Conservation (phyloP, 2,797 vertebrate species). For the Amphiprion clarkii region DNA sequence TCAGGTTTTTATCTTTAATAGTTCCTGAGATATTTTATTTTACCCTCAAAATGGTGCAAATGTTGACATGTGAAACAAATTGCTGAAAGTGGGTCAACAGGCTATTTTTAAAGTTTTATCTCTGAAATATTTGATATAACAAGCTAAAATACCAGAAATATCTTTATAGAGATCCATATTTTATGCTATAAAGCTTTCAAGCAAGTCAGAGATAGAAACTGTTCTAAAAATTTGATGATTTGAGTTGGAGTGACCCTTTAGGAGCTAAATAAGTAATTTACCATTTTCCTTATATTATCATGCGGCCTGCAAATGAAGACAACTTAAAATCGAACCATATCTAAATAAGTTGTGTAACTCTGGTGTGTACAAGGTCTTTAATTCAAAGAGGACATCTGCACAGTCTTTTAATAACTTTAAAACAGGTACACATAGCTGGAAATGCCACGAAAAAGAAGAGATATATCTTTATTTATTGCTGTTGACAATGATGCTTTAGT, state of each 20-base stretch:
- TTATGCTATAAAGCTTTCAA: too few species aligned
- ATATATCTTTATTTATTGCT: constrained; percentile 69
- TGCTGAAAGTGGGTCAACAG: too few species aligned
- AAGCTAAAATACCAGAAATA: too few species aligned
- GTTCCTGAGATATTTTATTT: too few species aligned
- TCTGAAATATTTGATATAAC: too few species aligned
- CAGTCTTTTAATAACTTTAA: constrained; percentile 50
- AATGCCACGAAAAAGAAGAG: constrained; percentile 66
- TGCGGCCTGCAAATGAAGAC: constrained; percentile 4
- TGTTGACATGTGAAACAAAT: too few species aligned
- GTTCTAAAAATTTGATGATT: too few species aligned
- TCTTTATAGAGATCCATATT: too few species aligned
- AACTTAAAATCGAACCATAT: constrained; percentile 1
- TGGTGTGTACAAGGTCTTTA: constrained; percentile 56
- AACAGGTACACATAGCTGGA: constrained; percentile 58
- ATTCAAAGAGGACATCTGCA: constrained; percentile 42
- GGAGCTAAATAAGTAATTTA: constrained; percentile 11
- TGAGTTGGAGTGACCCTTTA: neutral
- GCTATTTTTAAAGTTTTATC: too few species aligned
- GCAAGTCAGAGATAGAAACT: too few species aligned
- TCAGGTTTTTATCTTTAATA: too few species aligned
- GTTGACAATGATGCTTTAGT: constrained; percentile 75
- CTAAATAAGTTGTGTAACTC: constrained; percentile 24
- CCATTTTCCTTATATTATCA: constrained; percentile 1
- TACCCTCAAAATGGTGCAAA: too few species aligned